Conservation (phyloP, 2,888 invertebrate species). For the Acleris literana region DNA sequence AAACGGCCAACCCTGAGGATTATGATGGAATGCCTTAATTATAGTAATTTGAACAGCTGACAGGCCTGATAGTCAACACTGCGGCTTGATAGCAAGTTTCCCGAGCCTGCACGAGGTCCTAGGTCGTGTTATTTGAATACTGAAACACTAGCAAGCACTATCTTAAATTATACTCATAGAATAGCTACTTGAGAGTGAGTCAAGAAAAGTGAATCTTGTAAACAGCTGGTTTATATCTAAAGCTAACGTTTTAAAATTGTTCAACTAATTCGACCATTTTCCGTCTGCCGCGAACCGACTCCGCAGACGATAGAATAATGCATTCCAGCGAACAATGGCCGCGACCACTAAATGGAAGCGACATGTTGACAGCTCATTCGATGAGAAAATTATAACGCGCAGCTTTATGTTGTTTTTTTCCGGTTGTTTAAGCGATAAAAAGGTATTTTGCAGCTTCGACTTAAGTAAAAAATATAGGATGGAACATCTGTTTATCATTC, state of each 20-base stretch:
- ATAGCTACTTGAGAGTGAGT: too few species aligned
- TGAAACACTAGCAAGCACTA: too few species aligned
- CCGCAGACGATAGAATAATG: slow-evolving; percentile 19
- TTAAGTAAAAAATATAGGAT: not conserved
- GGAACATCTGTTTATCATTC: not conserved
- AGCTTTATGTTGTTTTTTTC: slow-evolving; percentile 8
- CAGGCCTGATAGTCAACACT: too few species aligned
- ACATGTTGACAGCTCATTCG: slow-evolving; percentile 29
- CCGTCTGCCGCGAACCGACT: not conserved
- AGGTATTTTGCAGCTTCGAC: not conserved
- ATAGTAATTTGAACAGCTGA: too few species aligned
- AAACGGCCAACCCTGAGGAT: not conserved
- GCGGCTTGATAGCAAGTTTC: too few species aligned
- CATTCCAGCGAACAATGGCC: slow-evolving; percentile 25
- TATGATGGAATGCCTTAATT: too few species aligned
- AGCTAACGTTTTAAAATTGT: slow-evolving; percentile 1
- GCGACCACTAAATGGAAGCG: slow-evolving; percentile 26
- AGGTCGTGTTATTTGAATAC: too few species aligned
- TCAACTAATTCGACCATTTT: slow-evolving; percentile 18
- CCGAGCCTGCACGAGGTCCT: too few species aligned
- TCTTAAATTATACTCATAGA: too few species aligned
- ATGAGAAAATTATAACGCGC: slow-evolving; percentile 26
- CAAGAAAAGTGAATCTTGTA: too few species aligned
- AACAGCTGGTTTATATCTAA: not conserved
- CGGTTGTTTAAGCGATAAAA: not conserved